Evolutionary conservation across 2,797 vertebrate species (phyloP).

Genomic region (Sorex maritimensis): DNA sequence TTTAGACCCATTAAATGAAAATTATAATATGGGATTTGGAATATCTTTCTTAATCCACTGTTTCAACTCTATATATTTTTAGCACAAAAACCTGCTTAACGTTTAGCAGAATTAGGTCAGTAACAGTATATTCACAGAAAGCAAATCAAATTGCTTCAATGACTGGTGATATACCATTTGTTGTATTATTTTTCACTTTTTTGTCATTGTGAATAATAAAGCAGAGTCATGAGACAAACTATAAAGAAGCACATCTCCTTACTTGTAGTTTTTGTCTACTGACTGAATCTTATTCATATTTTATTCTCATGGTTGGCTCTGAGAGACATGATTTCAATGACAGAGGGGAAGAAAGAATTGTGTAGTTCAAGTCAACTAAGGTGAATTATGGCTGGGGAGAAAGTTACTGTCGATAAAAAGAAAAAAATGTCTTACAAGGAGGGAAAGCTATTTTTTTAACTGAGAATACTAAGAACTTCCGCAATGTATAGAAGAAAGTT

Average conservation of each 20-base stretch:
- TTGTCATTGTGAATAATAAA: conserved; percentile 68
- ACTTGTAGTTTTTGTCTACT: neutral
- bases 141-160: conserved; percentile 45
- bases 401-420: conserved; percentile 25
- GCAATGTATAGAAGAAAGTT: neutral
- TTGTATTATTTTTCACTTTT: conserved; percentile 38
- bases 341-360: neutral
- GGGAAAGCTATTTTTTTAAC: neutral
- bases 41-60: conserved; percentile 78
- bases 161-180: neutral
- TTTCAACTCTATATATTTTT: conserved; percentile 66
- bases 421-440: neutral
- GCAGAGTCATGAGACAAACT: neutral
- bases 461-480: conserved; percentile 13
- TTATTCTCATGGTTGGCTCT: neutral
- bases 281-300: conserved; percentile 30
- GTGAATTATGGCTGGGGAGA: conserved; percentile 11
- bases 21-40: conserved; percentile 81
- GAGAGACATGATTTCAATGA: conserved; percentile 27
- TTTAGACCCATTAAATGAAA: conserved; percentile 85
- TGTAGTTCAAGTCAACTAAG: neutral
- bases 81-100: conserved; percentile 80
- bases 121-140: conserved; percentile 19
- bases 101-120: conserved; percentile 80
- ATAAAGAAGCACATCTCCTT: neutral